Evolutionary conservation across 2,113 vertebrate genomes (phyloP), one percentile per base, ranked within the genome.

Genomic region (Nycticebus coucang): DNA sequence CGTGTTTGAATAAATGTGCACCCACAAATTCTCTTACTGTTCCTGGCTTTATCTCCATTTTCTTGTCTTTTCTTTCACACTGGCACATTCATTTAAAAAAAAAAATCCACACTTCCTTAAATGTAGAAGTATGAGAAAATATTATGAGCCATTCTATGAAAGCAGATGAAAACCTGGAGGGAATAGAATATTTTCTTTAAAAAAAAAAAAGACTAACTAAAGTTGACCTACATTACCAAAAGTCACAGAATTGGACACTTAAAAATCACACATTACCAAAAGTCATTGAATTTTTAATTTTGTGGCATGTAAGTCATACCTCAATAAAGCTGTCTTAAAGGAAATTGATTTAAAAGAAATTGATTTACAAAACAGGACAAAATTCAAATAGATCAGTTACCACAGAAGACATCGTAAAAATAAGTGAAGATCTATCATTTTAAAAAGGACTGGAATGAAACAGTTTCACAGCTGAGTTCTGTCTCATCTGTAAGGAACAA

Each of bases 271-370:
- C 37, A 30, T 57, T 53, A 66, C 7, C 30, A 89, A 91, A 95
- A 90, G 71, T 69, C 64, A 93, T 9, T 91, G 75, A 89, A 79
- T 94, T 83, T 91, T 86, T 13, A 89, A 68, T 94, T 83, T 91
- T 86, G 21, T 72, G 60, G 59, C 4, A 12, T 60, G 14, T 28
- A 95, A 95, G 79, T 96, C 84, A 92, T 59, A 60, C 59, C 57
- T 71, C 50, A 33, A 85, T 45, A 87, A 87, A 95, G 26, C 22
- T 87, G 18, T 57, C 10, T 50, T 50, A 45, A 60, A 85, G 87
- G 33, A 94, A 90, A 85, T 26, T 83, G 62, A 24, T 50, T 50
- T 50, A 45, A 60, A 85, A 90, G 33, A 94, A 90, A 85, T 26
- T 83, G 55, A 24, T 87, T 82, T 41, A 84, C 26, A 83, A 79